Evolutionary conservation across 1,140 invertebrate species (phyloP).

Genomic region (Pemphigus obesinymphae): DNA sequence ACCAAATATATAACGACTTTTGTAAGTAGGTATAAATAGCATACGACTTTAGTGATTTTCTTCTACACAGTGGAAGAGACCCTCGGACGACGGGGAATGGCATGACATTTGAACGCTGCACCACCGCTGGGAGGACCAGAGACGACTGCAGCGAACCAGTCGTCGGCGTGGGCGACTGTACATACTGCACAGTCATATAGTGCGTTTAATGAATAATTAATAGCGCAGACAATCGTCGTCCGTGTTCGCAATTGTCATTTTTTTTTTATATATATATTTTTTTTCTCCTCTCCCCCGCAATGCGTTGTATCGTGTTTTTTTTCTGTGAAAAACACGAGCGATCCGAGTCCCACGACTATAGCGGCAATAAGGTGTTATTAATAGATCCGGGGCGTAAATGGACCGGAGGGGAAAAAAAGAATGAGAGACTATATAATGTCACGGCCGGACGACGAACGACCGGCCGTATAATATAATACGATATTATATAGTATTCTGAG

Average conservation of each 20-base stretch:
- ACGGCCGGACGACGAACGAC: neutral
- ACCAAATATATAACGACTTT: too few species aligned
- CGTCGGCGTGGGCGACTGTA: slow-evolving; percentile 12
- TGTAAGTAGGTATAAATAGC: too few species aligned
- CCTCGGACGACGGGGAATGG: neutral
- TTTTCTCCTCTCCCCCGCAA: neutral
- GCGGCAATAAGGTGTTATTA: slow-evolving; percentile 21
- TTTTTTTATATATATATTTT: neutral
- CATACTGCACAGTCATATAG: neutral
- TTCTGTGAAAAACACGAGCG: neutral
- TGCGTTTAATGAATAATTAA: slow-evolving; percentile 24
- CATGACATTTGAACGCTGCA: neutral
- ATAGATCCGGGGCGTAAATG: slow-evolving; percentile 20
- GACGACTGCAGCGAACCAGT: neutral
- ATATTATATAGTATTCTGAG: too few species aligned
- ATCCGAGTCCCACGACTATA: neutral
- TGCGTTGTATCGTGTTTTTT: neutral
- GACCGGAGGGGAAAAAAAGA: neutral
- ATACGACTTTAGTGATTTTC: too few species aligned
- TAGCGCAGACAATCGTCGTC: neutral
- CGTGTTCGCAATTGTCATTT: neutral
- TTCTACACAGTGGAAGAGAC: too few species aligned
- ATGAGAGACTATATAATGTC: slow-evolving; percentile 9
- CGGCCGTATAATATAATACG: neutral
- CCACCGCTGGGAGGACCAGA: too few species aligned